A percentile compares a stretch with the other conserved stretches of the same genome.
These are phyloP conservation scores for Gymnocypris eckloni DNA, from an alignment of 2,797 vertebrate genomes.

Conservation along the genomic window DNA sequence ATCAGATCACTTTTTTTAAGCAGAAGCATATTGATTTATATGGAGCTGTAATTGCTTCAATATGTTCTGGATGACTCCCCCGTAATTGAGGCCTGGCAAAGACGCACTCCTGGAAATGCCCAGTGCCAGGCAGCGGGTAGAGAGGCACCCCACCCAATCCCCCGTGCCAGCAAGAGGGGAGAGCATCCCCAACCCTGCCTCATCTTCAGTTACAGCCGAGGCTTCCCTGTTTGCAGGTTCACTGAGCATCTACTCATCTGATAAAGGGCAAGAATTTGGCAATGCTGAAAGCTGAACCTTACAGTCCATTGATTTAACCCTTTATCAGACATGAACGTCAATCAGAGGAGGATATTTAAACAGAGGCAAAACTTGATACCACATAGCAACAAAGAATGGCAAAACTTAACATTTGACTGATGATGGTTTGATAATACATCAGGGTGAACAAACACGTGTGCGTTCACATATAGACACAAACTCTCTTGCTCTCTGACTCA, in stretches of 20 bases:
- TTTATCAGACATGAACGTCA: constrained; percentile 56
- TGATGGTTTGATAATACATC: constrained; percentile 60
- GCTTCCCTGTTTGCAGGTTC: constrained; percentile 27
- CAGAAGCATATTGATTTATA: constrained; percentile 80
- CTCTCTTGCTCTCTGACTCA: constrained; percentile 46
- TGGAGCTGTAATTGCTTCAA: constrained; percentile 81
- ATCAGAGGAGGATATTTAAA: constrained; percentile 66
- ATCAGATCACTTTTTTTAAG: constrained; percentile 62
- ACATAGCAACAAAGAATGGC: constrained; percentile 23
- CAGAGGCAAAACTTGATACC: constrained; percentile 39
- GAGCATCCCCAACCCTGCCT: constrained; percentile 48
- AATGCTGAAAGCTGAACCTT: constrained; percentile 7
- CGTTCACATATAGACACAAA: constrained; percentile 40
- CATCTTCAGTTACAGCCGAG: constrained; percentile 15
- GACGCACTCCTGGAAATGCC: constrained; percentile 72
- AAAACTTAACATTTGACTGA: constrained; percentile 53
- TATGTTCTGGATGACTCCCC: constrained; percentile 81
- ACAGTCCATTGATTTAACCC: too few relatives aligned
- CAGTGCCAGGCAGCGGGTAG: constrained; percentile 74
- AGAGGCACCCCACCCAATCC: constrained; percentile 66
- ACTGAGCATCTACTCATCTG: constrained; percentile 15
- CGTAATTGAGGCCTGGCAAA: constrained; percentile 80
- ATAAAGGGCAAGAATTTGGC: neutral
- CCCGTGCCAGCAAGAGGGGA: constrained; percentile 49
- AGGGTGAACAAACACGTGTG: neutral